Evolutionary conservation across 2,113 vertebrate genomes (phyloP).

Genomic region (Psilopsiagon aurifrons): DNA sequence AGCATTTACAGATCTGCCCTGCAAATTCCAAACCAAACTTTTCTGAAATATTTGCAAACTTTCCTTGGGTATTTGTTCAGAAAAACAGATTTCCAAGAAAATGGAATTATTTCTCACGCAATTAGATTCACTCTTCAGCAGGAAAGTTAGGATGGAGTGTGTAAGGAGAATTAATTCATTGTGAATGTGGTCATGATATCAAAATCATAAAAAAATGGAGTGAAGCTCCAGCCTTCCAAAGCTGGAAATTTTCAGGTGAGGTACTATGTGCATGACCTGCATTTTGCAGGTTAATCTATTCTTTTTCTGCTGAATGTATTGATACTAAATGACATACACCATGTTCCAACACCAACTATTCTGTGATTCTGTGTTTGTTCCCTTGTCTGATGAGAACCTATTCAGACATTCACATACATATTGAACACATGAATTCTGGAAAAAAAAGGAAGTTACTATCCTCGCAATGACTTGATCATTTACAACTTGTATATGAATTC

Average conservation of each 20-base stretch:
- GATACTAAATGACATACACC: background rate
- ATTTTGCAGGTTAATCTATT: background rate
- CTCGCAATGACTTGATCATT: background rate
- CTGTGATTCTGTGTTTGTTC: background rate
- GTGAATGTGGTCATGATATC: background rate
- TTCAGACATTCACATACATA: background rate
- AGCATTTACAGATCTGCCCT: background rate
- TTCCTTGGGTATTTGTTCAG: background rate
- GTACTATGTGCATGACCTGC: background rate
- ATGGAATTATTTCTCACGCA: background rate
- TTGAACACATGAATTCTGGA: background rate
- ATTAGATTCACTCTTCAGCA: background rate
- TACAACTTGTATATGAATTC: background rate
- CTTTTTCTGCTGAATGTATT: background rate
- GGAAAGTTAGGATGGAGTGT: background rate
- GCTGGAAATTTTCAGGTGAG: background rate
- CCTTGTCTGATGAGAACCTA: background rate
- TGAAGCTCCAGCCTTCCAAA: background rate
- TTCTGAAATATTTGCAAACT: background rate
- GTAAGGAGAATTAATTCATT: background rate
- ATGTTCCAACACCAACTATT: background rate
- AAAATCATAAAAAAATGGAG: background rate
- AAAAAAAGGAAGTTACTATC: background rate
- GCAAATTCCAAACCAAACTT: background rate
- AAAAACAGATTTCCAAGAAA: background rate